A percentile compares a stretch with the other conserved stretches of the same genome.
Conservation (phyloP, 2,113 vertebrate species). For the Trichomycterus rosablanca region DNA sequence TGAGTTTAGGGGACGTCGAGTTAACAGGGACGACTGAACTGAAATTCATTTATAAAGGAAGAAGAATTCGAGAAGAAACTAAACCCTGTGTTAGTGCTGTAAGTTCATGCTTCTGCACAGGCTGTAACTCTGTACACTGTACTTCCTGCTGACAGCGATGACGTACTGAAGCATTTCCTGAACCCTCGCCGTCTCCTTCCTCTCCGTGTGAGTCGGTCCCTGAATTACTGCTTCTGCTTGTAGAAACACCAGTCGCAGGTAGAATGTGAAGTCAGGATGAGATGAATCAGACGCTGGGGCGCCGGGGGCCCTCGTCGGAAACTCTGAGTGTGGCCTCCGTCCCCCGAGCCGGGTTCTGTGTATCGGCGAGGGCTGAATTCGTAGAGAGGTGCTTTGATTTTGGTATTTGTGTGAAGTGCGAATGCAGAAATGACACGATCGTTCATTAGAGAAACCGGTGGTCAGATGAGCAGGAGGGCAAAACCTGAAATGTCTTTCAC, state of each 20-base stretch:
- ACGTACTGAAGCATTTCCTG: conserved; percentile 40
- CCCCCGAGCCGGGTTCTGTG: conserved; percentile 41
- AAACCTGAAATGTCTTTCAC: conserved; percentile 53
- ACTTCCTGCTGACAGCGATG: conserved; percentile 37
- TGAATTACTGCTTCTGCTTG: background rate
- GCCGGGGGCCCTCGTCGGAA: conserved; percentile 23
- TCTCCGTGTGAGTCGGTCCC: background rate
- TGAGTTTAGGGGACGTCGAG: too few relatives aligned
- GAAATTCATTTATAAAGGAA: too few relatives aligned
- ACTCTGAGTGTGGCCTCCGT: conserved; percentile 20
- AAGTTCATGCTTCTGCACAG: too few relatives aligned
- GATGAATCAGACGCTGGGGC: conserved; percentile 10
- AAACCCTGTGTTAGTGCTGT: too few relatives aligned
- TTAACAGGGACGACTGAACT: too few relatives aligned
- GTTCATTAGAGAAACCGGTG: conserved; percentile 58
- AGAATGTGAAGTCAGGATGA: conserved; percentile 5
- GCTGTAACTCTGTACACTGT: conserved; percentile 13
- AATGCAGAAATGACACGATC: conserved; percentile 41
- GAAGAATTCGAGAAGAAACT: background rate
- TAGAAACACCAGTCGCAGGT: background rate
- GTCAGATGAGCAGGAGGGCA: conserved; percentile 36
- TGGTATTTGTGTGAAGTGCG: conserved; percentile 25
- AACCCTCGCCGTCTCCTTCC: background rate
- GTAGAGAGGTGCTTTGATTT: conserved; percentile 59
- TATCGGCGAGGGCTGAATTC: conserved; percentile 49